Percentiles rank a stretch among this genome's conserved stretches.
phyloP scores from a whole-genome alignment of 2,888 invertebrate species.

The Lasioglossum lativentre region DNA sequence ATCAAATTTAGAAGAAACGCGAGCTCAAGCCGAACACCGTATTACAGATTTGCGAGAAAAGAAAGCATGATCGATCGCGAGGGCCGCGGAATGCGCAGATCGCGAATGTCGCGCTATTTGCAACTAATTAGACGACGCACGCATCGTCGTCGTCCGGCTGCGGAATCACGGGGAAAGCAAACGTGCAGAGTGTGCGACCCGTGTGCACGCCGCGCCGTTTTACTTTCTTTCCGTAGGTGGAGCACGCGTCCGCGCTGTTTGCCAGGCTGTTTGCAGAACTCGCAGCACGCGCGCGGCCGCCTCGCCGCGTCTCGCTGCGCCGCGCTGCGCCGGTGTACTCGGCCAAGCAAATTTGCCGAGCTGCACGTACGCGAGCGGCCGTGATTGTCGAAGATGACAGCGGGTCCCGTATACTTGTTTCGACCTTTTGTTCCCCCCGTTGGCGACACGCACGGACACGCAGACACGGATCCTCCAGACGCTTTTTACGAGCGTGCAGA shows the following conservation, averaged over 20 bases:
- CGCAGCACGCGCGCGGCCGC: conserved; percentile 45
- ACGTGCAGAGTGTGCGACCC: not conserved
- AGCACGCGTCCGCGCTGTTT: conserved; percentile 63
- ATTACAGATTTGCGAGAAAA: not conserved
- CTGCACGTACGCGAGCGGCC: conserved; percentile 56
- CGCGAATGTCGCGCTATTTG: conserved; percentile 13
- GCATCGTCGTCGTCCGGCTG: not conserved
- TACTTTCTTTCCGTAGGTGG: conserved; percentile 50
- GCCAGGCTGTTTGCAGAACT: conserved; percentile 60
- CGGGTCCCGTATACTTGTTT: conserved; percentile 45
- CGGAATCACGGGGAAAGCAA: conserved; percentile 20
- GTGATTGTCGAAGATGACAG: conserved; percentile 72
- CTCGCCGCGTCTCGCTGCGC: not conserved
- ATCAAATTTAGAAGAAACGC: too few relatives aligned
- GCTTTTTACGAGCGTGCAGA: conserved; percentile 65
- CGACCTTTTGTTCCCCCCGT: conserved; percentile 59
- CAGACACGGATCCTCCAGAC: conserved; percentile 66
- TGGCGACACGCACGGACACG: conserved; percentile 42
- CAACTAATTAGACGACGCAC: conserved; percentile 56
- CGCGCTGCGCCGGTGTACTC: conserved; percentile 38
- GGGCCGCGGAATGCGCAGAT: not conserved
- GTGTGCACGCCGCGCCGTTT: conserved; percentile 21
- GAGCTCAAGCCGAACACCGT: too few relatives aligned
- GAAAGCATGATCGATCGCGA: not conserved
- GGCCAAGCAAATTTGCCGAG: conserved; percentile 67